These are phyloP conservation scores for Nyctalus aviator DNA, from an alignment of 2,797 vertebrate genomes.

Conservation along the genomic window DNA sequence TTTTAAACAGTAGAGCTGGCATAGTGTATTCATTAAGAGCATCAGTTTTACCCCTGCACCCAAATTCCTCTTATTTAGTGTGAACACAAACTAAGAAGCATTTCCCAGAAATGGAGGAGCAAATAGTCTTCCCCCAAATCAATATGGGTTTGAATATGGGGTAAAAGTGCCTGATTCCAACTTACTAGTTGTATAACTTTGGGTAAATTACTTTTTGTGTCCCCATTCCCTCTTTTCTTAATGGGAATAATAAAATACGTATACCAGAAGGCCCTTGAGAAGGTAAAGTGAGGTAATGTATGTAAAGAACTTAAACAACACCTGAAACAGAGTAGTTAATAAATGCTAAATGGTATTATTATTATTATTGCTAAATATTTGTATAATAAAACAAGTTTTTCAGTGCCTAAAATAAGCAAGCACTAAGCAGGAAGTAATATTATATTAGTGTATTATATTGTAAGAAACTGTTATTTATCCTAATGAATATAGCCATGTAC, in stretches of 20 bases:
- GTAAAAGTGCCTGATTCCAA: neutral
- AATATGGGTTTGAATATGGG: neutral
- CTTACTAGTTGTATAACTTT: neutral
- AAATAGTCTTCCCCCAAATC: neutral
- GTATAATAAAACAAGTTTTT: conserved; percentile 8
- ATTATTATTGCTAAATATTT: conserved; percentile 4
- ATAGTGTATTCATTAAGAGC: neutral
- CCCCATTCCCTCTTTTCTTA: neutral
- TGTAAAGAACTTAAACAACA: neutral
- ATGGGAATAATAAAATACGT: neutral
- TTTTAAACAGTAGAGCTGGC: neutral
- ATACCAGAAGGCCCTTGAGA: conserved; percentile 28
- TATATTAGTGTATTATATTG: neutral
- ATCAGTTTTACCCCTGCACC: neutral
- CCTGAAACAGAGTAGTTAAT: conserved; percentile 2
- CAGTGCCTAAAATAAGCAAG: conserved; percentile 19
- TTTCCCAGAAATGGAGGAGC: neutral
- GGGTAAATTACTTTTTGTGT: neutral
- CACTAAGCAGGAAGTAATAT: neutral
- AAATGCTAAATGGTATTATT: conserved; percentile 10
- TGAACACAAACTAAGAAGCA: neutral
- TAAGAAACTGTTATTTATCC: neutral
- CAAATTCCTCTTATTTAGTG: neutral
- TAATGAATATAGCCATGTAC: neutral
- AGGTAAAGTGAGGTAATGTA: neutral